Base-by-base conservation (phyloP, 2,888 invertebrate genomes). In the Oegoconia quadripuncta region DNA sequence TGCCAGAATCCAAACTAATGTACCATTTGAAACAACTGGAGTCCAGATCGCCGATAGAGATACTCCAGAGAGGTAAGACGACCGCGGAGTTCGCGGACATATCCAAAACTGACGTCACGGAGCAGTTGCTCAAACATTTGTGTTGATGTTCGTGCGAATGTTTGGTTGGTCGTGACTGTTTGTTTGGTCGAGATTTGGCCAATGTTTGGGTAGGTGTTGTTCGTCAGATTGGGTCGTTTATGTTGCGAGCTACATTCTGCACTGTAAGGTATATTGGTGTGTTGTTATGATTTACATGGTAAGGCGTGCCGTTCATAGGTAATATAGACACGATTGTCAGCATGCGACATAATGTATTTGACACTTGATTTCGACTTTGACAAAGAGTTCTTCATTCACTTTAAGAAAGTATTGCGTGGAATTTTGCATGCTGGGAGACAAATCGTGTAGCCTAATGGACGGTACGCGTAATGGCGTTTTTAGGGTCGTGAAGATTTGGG, bases 31-130 rank as follows among this genome's bases (percentile, higher is more conserved):
- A 70, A 23, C 77, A 77, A 22, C 37, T 87, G 0, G 84, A 83
- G 2, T 77, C 82, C 0, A 66, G 84, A 38, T 71, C 63, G 2
- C 80, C 81, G 0, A 78, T 86, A 38, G 86, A 86, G 50, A 86
- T 86, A 20, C 28, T 86, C 11, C 84, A 84, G 34, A 42, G 86
- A 1, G 86, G 86, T 0, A 77, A 78, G 35, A 59, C 65, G 0
- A 46, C 75, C 0, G 74, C 77, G 0, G 84, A 84, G 15, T 80
- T 81, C 39, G 74, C 71, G 0, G 84, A 84, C 38, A 30, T 86
- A 8, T 68, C 78, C 0, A 84, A 83, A 42, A 59, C 51, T 0
- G 86, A 87, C 7, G 68, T 86, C 0, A 56, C 71, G 0, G 79
- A 77, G 34, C 75, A 72, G 36, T 48, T 87, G 28, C 41, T 74